Base-by-base conservation (phyloP, 2,888 invertebrate species). In the Metopia argyrocephala region DNA sequence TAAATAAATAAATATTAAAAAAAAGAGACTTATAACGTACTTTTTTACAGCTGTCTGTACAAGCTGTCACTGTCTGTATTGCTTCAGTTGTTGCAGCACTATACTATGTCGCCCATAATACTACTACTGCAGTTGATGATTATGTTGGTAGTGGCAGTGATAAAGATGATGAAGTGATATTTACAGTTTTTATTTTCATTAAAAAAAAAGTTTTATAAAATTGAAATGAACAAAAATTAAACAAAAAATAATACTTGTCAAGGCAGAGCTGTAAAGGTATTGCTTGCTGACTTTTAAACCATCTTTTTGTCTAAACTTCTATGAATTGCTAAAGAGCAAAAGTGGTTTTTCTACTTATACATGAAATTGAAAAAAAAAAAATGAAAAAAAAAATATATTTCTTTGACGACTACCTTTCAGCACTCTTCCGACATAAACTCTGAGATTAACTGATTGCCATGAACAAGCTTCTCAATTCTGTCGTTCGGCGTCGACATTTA, bases 131-230 rank as follows among this genome's bases (percentile, higher is more conserved):
- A 12, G n/a, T 21, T 50, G 71, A 7, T 52, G 70, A 9, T 57
- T 61, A 48, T 71, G 59, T 54, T 68, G 73, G 23, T 73, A 50
- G 56, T 68, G 73, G 27, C 76, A 52, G 48, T 68, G 56, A 69
- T 65, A 48, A 62, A 48, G 28, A 73, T 69, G 76, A 71, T 15
- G 74, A 65, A 46, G 65, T 65, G 45, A 64, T 71, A 12, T 65
- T 65, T 23, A 48, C 54, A 28, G 7, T 69, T 50, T 25, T 69
- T 31, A 38, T 1, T 38, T 6, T 12, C 38, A n/a, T n/a, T n/a
- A 38, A 38, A 38, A 9, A 38, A 2, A 38, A 9, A 38, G 1
- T 12, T 15, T 12, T 3, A 38, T 1, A 38, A 38, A 31, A 7
- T 12, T 12, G 15, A 15, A 15, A 38, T 9, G 12, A 38, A 38